phyloP scores from a whole-genome alignment of 2,113 vertebrate species.

The Lethenteron reissneri region DNA sequence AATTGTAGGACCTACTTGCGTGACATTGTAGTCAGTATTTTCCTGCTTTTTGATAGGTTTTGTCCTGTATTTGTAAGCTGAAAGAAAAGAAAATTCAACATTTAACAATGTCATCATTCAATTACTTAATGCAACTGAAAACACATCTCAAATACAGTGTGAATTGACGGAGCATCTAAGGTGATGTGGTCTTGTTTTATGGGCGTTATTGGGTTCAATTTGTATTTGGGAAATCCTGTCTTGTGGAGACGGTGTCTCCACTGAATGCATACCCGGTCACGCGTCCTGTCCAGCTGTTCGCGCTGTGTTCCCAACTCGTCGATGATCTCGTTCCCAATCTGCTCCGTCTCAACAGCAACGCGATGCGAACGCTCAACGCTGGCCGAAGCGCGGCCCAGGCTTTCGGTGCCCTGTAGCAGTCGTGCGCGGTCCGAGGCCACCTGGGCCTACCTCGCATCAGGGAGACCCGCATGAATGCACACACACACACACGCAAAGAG shows the following conservation, averaged over 20 bases:
- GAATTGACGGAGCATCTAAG: not conserved
- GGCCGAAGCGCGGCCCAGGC: slow-evolving; percentile 49
- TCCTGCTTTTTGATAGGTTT: slow-evolving; percentile 70
- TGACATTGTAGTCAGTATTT: slow-evolving; percentile 68
- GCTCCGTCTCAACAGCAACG: slow-evolving; percentile 58
- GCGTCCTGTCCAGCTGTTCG: slow-evolving; percentile 69
- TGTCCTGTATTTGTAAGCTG: slow-evolving; percentile 68
- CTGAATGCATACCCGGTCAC: slow-evolving; percentile 35
- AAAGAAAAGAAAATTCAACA: slow-evolving; percentile 13
- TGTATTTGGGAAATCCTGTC: not conserved
- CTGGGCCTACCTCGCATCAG: slow-evolving; percentile 26
- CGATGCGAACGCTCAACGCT: slow-evolving; percentile 69
- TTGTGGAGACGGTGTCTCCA: not conserved
- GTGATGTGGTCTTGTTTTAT: not conserved
- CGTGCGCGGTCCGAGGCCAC: slow-evolving; percentile 53
- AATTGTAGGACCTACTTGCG: slow-evolving; percentile 39
- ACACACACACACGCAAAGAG: too few species aligned
- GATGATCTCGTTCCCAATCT: slow-evolving; percentile 66
- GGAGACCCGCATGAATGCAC: too few species aligned
- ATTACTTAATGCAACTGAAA: not conserved
- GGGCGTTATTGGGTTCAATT: accelerated
- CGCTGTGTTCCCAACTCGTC: slow-evolving; percentile 78
- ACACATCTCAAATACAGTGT: not conserved
- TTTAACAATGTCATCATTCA: too few species aligned
- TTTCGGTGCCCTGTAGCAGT: slow-evolving; percentile 64